phyloP scores from a whole-genome alignment of 2,113 vertebrate species.

The Pogona vitticeps region DNA sequence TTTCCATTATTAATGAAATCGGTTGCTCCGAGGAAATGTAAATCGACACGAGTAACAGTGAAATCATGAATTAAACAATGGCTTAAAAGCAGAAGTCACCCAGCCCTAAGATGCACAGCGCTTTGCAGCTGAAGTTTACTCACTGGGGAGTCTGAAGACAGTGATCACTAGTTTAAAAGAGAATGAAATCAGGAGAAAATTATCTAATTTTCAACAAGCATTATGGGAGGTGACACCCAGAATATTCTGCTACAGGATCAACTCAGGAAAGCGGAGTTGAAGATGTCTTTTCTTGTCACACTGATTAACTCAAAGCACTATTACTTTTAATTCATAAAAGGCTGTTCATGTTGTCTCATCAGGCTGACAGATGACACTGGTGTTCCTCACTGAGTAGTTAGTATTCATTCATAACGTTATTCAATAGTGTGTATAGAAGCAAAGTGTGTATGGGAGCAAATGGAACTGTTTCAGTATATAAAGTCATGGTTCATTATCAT shows the following conservation, averaged over 20 bases:
- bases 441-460: not conserved
- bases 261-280: not conserved
- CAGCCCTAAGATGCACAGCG: not conserved
- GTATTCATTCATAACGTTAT: not conserved
- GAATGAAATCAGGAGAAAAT: slow-evolving; percentile 24
- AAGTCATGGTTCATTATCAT: not conserved
- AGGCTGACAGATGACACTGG: not conserved
- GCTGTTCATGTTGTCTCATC: not conserved
- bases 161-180: slow-evolving; percentile 26
- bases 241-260: not conserved
- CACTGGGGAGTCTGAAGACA: slow-evolving; percentile 1
- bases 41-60: slow-evolving; percentile 46
- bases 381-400: not conserved
- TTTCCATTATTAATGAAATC: slow-evolving; percentile 64
- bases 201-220: not conserved
- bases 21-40: slow-evolving; percentile 43
- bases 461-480: not conserved
- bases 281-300: not conserved
- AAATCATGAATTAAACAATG: slow-evolving; percentile 59
- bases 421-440: not conserved
- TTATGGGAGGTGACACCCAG: not conserved
- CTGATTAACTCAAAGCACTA: not conserved
- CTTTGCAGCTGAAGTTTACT: slow-evolving; percentile 34
- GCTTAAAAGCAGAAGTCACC: slow-evolving; percentile 49
- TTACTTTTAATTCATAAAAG: slow-evolving; percentile 1